A percentile compares a stretch with the other conserved stretches of the same genome.
phyloP scores from a whole-genome alignment of 2,113 vertebrate genomes.

The Prionailurus viverrinus region DNA sequence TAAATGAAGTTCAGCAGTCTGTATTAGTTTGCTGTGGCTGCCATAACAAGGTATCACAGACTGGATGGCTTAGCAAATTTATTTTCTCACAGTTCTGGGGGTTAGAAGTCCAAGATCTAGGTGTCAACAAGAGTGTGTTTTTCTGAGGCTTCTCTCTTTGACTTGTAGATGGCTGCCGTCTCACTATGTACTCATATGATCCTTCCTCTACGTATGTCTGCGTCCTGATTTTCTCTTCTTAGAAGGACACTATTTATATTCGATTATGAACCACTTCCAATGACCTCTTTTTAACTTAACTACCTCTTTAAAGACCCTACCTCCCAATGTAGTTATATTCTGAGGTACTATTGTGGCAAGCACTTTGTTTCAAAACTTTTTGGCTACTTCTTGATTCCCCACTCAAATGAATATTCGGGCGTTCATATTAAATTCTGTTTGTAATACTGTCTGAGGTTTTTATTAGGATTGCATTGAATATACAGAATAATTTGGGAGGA shows the following conservation, averaged over 20 bases:
- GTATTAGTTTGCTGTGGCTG: not conserved
- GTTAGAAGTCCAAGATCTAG: not conserved
- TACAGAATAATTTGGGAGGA: conserved; percentile 12
- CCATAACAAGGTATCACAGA: not conserved
- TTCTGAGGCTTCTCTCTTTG: not conserved
- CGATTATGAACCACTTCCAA: not conserved
- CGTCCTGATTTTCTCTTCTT: not conserved
- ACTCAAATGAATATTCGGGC: not conserved
- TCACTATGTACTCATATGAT: not conserved
- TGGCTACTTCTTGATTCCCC: not conserved
- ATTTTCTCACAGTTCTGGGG: not conserved
- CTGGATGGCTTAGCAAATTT: not conserved
- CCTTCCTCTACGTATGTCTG: not conserved
- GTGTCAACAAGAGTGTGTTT: too few species aligned
- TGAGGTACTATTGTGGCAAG: not conserved
- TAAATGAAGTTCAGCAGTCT: not conserved
- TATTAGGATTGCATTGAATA: not conserved
- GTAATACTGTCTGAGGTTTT: not conserved
- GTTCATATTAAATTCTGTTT: not conserved
- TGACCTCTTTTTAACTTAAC: not conserved
- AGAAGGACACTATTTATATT: not conserved
- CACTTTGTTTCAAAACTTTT: not conserved
- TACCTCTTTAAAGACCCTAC: not conserved
- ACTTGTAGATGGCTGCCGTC: not conserved
- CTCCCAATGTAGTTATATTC: not conserved